Conservation (phyloP, 2,113 vertebrate species). For the Paraplagusia blochii region DNA sequence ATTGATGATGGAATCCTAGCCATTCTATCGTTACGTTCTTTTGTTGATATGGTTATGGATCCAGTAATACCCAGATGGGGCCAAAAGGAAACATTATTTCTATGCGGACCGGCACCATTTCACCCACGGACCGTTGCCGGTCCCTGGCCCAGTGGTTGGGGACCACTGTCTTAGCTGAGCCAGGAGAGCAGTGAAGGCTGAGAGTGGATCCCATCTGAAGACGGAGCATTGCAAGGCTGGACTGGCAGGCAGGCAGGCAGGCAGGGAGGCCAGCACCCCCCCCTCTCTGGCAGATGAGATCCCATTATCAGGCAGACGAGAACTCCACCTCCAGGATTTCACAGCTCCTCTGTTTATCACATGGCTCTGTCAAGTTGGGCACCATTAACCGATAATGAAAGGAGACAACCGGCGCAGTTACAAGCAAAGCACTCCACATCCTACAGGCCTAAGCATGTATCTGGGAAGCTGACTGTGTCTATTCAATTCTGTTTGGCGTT, state of each 20-base stretch:
- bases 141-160: too few relatives aligned
- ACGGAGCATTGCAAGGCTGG: constrained; percentile 52
- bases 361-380: constrained; percentile 91
- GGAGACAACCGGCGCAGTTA: constrained; percentile 90
- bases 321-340: constrained; percentile 89
- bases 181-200: constrained; percentile 42
- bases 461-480: constrained; percentile 83
- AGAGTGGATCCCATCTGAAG: constrained; percentile 55
- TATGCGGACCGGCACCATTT: too few relatives aligned
- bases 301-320: constrained; percentile 75
- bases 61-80: too few relatives aligned
- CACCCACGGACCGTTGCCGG: too few relatives aligned
- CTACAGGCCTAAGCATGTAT: constrained; percentile 87
- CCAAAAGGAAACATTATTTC: too few relatives aligned
- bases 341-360: constrained; percentile 89
- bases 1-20: too few relatives aligned
- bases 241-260: constrained; percentile 57
- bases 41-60: too few relatives aligned
- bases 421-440: constrained; percentile 84
- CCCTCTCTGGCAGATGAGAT: constrained; percentile 71
- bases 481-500: constrained; percentile 78
- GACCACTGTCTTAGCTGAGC: constrained; percentile 51
- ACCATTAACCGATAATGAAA: constrained; percentile 97
- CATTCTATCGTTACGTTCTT: too few relatives aligned
- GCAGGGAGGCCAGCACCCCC: constrained; percentile 32